Percentiles rank a stretch among this genome's conserved stretches.
Evolutionary conservation across 2,888 invertebrate genomes (phyloP).

Genomic region (Pseudoips prasinana): DNA sequence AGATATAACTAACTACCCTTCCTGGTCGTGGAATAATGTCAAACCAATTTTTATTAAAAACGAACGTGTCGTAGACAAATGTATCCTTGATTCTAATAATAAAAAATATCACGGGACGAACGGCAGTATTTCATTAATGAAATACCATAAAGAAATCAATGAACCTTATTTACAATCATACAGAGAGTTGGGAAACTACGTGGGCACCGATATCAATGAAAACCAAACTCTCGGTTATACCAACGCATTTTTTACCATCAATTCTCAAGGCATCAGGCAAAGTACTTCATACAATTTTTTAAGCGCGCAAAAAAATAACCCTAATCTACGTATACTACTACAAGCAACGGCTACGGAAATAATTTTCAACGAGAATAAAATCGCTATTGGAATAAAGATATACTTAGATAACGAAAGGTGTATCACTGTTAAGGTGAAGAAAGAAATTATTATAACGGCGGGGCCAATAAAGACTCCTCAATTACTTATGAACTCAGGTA

Average conservation of each 20-base stretch:
- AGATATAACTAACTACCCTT: constrained; percentile 53
- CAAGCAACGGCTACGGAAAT: constrained; percentile 69
- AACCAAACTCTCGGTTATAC: constrained; percentile 60
- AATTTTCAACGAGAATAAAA: constrained; percentile 64
- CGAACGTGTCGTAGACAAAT: constrained; percentile 48
- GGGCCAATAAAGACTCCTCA: constrained; percentile 69
- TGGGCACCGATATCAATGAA: constrained; percentile 53
- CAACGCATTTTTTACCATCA: constrained; percentile 61
- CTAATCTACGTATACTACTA: constrained; percentile 57
- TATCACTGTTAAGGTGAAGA: constrained; percentile 43
- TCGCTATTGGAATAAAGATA: constrained; percentile 61
- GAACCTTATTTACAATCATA: constrained; percentile 47
- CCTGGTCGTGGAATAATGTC: constrained; percentile 76
- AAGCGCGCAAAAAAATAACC: constrained; percentile 36
- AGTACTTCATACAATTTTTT: constrained; percentile 74
- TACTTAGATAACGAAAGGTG: constrained; percentile 36
- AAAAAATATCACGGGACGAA: constrained; percentile 48
- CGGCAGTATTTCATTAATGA: constrained; percentile 59
- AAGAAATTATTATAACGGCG: constrained; percentile 69
- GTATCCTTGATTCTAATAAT: constrained; percentile 24
- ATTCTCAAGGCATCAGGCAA: constrained; percentile 52
- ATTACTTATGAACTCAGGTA: constrained; percentile 69
- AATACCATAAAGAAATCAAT: constrained; percentile 20
- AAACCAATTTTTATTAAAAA: constrained; percentile 68
- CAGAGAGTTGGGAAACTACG: constrained; percentile 57